phyloP scores from a whole-genome alignment of 2,113 vertebrate genomes.

The Brachionichthys hirsutus region DNA sequence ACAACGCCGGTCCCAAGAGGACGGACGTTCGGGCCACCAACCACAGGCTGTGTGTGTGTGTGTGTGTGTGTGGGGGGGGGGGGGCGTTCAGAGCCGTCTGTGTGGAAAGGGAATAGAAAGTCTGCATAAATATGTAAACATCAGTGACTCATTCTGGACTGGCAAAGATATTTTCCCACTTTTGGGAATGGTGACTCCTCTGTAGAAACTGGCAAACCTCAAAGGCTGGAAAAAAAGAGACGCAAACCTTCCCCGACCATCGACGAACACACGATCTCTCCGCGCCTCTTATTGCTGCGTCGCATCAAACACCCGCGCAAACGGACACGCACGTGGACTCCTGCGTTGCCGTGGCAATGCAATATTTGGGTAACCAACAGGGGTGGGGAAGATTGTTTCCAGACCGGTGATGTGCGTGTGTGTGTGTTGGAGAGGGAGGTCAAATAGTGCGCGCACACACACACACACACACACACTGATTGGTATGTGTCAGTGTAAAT shows the following conservation, averaged over 20 bases:
- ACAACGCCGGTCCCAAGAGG: background rate
- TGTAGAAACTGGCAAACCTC: constrained; percentile 42
- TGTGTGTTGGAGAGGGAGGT: constrained; percentile 13
- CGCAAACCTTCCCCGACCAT: background rate
- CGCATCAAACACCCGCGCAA: background rate
- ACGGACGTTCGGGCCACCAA: background rate
- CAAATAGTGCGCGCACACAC: constrained; percentile 7
- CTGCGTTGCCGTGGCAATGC: constrained; percentile 46
- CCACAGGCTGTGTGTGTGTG: background rate
- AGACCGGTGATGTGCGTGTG: constrained; percentile 32
- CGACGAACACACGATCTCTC: background rate
- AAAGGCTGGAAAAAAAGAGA: constrained; percentile 24
- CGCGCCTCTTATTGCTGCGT: background rate
- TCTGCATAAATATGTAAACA: constrained; percentile 1
- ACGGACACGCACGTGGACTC: background rate
- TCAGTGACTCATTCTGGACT: constrained; percentile 12
- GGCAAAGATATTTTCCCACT: background rate
- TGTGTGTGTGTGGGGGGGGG: too few relatives aligned
- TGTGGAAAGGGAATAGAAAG: background rate
- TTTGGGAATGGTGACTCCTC: constrained; percentile 32
- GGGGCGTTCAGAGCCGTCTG: background rate
- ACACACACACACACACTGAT: constrained; percentile 6
- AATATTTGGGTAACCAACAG: constrained; percentile 65
- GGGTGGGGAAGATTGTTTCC: constrained; percentile 69
- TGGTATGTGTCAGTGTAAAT: constrained; percentile 2